Percentiles rank a stretch among this genome's conserved stretches.
phyloP scores from a whole-genome alignment of 2,113 vertebrate species.

The Pimephales promelas region DNA sequence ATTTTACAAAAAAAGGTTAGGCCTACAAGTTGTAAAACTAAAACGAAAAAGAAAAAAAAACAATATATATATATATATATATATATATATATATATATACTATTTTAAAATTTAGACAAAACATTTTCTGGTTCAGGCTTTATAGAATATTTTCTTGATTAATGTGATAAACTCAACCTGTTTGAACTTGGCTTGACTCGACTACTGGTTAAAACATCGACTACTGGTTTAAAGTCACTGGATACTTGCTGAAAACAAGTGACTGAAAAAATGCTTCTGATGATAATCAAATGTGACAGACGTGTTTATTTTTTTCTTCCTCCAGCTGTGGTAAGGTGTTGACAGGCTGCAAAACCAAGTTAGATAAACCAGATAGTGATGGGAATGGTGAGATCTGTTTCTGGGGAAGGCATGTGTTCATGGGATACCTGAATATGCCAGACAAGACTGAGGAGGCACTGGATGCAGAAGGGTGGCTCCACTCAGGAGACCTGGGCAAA shows the following conservation, averaged over 20 bases:
- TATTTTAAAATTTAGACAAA: too few relatives aligned
- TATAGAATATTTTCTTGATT: not conserved
- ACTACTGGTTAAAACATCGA: not conserved
- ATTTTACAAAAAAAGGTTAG: too few relatives aligned
- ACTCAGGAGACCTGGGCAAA: conserved; percentile 78
- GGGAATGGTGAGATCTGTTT: conserved; percentile 79
- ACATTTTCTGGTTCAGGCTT: too few relatives aligned
- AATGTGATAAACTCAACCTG: not conserved
- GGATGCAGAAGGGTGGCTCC: conserved; percentile 78
- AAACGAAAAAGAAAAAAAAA: too few relatives aligned
- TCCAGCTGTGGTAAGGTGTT: conserved; percentile 76
- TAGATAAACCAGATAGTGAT: conserved; percentile 70
- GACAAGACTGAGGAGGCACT: conserved; percentile 75
- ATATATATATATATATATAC: too few relatives aligned
- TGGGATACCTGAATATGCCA: conserved; percentile 79
- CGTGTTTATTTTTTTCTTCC: not conserved
- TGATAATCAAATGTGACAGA: not conserved
- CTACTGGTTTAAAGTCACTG: not conserved
- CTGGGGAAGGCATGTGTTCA: conserved; percentile 81
- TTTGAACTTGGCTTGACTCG: not conserved
- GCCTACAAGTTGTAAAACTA: too few relatives aligned
- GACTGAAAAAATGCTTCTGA: not conserved
- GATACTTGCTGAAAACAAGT: too few relatives aligned
- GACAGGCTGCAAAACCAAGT: conserved; percentile 69
- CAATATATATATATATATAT: too few relatives aligned